Percentiles rank a stretch among this genome's conserved stretches.
phyloP scores from a whole-genome alignment of 92 coral and sea anemone species.

The Parazoanthus swiftii region DNA sequence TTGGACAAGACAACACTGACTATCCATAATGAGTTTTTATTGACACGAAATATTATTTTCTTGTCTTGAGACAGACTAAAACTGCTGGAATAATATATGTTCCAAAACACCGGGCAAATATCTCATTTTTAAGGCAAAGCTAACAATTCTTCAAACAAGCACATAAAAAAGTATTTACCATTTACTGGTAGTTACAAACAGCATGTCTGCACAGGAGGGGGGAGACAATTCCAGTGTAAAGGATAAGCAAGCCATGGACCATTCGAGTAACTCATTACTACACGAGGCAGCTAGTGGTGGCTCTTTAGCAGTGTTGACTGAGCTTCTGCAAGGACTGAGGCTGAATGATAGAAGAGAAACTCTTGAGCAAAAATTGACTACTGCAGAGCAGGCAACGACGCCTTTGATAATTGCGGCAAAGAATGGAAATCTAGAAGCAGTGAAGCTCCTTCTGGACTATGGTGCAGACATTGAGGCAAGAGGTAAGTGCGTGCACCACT shows the following conservation, averaged over 20 bases:
- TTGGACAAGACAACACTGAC: too few species aligned
- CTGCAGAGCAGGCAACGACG: constrained; percentile 74
- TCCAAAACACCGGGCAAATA: background rate
- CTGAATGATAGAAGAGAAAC: constrained; percentile 53
- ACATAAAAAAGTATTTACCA: background rate
- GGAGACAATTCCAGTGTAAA: background rate
- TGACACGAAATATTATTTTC: too few species aligned
- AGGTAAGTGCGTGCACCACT: constrained; percentile 27
- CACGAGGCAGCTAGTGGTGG: constrained; percentile 75
- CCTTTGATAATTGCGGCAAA: constrained; percentile 76
- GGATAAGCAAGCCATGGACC: background rate
- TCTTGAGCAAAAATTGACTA: constrained; percentile 47
- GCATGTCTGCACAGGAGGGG: constrained; percentile 14
- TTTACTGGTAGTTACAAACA: background rate
- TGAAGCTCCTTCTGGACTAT: constrained; percentile 69
- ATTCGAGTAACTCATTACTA: constrained; percentile 34
- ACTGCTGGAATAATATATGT: background rate
- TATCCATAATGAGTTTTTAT: background rate
- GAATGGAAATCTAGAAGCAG: constrained; percentile 79
- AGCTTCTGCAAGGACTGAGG: constrained; percentile 56
- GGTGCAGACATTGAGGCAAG: constrained; percentile 75
- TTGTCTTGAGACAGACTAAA: too few species aligned
- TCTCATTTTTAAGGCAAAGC: too few species aligned
- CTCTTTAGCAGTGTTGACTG: constrained; percentile 42
- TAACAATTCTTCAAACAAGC: background rate